Percentiles rank a stretch among this genome's conserved stretches.
Conservation (phyloP, 2,797 vertebrate species). For the Schizopygopsis pylzovi region DNA sequence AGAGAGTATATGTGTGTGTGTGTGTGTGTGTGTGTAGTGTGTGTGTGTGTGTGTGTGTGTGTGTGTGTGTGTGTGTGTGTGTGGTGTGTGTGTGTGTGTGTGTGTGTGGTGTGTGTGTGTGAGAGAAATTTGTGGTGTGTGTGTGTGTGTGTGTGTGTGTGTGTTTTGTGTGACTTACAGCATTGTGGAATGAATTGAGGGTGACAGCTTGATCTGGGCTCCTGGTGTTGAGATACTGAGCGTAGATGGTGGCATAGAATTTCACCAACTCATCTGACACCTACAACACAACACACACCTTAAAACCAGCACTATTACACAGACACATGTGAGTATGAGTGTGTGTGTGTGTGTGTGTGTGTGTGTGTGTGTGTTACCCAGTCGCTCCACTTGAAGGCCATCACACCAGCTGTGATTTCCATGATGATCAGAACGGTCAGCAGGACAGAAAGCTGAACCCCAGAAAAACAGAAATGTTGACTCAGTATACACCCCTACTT, state of each 20-base stretch:
- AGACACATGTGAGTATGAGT: neutral
- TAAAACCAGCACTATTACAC: neutral
- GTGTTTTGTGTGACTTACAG: slow-evolving; percentile 55
- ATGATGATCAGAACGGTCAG: neutral
- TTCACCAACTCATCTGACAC: neutral
- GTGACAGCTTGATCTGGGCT: slow-evolving; percentile 53
- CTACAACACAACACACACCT: slow-evolving; percentile 53
- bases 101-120: too few species aligned
- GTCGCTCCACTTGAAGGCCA: neutral
- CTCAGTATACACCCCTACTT: too few species aligned
- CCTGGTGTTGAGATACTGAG: slow-evolving; percentile 46
- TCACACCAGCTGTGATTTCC: neutral
- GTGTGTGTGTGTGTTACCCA: neutral
- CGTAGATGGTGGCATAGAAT: slow-evolving; percentile 68
- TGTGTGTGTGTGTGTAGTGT: too few species aligned
- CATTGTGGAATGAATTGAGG: slow-evolving; percentile 62
- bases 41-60: too few species aligned
- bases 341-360: too few species aligned
- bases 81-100: too few species aligned
- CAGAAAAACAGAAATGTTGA: neutral
- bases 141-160: too few species aligned
- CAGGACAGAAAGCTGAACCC: neutral
- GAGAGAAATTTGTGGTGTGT: too few species aligned
- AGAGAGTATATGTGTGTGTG: too few species aligned
- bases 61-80: too few species aligned